Percentiles rank a stretch among this genome's conserved stretches.
Evolutionary conservation across 2,113 vertebrate species (phyloP).

Genomic region (Protobothrops flavoviridis): DNA sequence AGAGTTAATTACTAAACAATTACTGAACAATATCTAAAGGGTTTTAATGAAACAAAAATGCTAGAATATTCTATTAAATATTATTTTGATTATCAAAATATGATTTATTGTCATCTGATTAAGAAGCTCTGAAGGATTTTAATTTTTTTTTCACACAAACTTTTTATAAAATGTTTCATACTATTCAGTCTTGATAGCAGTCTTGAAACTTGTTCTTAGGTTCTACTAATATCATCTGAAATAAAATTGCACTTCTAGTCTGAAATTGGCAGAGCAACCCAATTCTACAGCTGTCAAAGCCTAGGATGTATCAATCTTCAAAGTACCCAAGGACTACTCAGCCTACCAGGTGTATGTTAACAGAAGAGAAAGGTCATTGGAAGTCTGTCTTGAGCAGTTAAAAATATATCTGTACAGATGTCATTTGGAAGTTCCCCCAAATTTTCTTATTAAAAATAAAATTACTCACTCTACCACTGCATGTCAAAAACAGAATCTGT

Average conservation of each 20-base stretch:
- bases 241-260: constrained; percentile 36
- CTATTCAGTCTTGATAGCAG: constrained; percentile 52
- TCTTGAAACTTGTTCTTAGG: constrained; percentile 43
- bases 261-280: constrained; percentile 63
- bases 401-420: constrained; percentile 36
- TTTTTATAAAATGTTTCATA: constrained; percentile 53
- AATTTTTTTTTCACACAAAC: constrained; percentile 1
- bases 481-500: constrained; percentile 13
- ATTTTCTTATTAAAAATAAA: constrained; percentile 45
- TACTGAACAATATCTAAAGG: background rate
- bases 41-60: background rate
- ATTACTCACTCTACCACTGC: constrained; percentile 6
- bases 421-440: constrained; percentile 48
- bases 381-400: constrained; percentile 50
- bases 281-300: constrained; percentile 64
- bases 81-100: constrained; percentile 27
- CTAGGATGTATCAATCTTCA: constrained; percentile 66
- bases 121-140: constrained; percentile 38
- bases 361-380: constrained; percentile 50
- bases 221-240: constrained; percentile 54
- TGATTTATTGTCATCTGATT: constrained; percentile 16
- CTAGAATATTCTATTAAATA: constrained; percentile 10
- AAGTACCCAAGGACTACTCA: constrained; percentile 53
- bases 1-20: background rate
- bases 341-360: constrained; percentile 36